These are phyloP conservation scores for Eristalinus aeneus DNA, from an alignment of 2,888 invertebrate species.

Conservation along the genomic window DNA sequence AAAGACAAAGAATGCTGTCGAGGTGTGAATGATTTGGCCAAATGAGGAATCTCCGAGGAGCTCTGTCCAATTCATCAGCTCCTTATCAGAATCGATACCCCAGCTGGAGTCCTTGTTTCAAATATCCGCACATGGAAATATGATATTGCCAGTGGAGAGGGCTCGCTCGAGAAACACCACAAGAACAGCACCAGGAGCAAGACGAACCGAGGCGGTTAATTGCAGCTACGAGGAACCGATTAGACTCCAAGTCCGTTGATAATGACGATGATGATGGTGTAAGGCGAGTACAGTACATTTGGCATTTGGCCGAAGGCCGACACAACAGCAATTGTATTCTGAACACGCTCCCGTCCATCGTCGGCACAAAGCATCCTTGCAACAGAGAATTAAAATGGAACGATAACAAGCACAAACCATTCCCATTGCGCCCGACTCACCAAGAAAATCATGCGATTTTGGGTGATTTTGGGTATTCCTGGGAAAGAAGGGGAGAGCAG, in stretches of 20 bases:
- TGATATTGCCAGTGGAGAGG: background rate
- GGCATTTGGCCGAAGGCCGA: conserved; percentile 39
- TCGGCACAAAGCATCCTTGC: conserved; percentile 16
- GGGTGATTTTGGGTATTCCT: background rate
- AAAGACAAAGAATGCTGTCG: conserved; percentile 34
- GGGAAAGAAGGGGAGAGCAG: background rate
- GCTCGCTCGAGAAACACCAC: conserved; percentile 28
- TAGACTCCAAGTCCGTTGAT: conserved; percentile 59
- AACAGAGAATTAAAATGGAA: conserved; percentile 38
- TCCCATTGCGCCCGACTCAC: conserved; percentile 14
- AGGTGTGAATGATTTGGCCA: conserved; percentile 37
- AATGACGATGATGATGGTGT: conserved; percentile 55
- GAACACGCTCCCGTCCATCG: background rate
- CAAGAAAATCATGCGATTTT: background rate
- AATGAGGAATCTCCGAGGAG: conserved; percentile 68
- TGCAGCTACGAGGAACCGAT: conserved; percentile 70
- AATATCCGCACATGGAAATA: conserved; percentile 11
- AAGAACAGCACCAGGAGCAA: conserved; percentile 40
- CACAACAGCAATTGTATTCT: background rate
- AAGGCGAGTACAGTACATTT: conserved; percentile 42
- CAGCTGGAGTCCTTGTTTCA: conserved; percentile 29
- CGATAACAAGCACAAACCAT: conserved; percentile 56
- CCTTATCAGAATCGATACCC: conserved; percentile 50
- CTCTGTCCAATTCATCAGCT: conserved; percentile 53
- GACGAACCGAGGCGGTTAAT: conserved; percentile 58